Evolutionary conservation across 2,113 vertebrate species (phyloP).

Genomic region (Pongo abelii): DNA sequence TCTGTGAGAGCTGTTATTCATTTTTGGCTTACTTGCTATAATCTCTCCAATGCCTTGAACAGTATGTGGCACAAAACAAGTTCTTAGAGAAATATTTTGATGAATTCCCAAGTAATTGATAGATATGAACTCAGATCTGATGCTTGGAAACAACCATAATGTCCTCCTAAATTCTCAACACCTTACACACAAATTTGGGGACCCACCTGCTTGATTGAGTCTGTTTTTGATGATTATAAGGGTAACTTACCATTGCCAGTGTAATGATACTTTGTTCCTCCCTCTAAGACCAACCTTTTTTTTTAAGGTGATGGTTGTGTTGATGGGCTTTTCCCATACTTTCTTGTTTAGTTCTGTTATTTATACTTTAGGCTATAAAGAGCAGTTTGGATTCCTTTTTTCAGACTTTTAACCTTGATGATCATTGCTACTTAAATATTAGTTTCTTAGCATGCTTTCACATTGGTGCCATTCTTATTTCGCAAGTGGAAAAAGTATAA

Average conservation of each 20-base stretch:
- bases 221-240: background rate
- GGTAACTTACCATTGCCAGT: background rate
- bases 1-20: background rate
- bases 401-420: background rate
- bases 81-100: background rate
- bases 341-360: background rate
- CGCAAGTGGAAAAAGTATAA: background rate
- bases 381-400: background rate
- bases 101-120: background rate
- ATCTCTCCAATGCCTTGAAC: background rate
- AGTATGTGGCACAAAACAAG: background rate
- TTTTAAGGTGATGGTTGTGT: background rate
- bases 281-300: background rate
- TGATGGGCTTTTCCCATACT: background rate
- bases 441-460: constrained; percentile 14
- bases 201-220: background rate
- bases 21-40: background rate
- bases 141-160: background rate
- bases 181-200: background rate
- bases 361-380: background rate
- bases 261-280: background rate
- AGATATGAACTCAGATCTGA: background rate
- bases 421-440: background rate
- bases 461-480: background rate
- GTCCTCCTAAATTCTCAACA: background rate